Percentiles rank a stretch among this genome's conserved stretches.
Conservation (phyloP, 2,888 invertebrate genomes). For the Lordiphosa andalusiaca region DNA sequence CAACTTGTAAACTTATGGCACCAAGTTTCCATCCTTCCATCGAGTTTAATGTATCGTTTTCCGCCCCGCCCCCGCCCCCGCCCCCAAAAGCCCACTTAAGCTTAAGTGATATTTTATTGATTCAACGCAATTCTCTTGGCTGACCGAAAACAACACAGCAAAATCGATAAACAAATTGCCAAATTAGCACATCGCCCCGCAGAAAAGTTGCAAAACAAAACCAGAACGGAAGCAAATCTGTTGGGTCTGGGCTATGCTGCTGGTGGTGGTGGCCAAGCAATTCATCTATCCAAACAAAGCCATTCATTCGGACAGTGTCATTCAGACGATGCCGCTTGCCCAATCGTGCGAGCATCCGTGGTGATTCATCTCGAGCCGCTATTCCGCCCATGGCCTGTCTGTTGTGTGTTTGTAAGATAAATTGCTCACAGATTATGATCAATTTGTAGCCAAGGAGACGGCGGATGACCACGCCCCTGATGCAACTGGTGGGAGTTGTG, state of each 20-base stretch:
- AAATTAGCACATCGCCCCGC: conserved; percentile 66
- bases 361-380: conserved; percentile 62
- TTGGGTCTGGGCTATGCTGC: conserved; percentile 37
- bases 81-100: conserved; percentile 50
- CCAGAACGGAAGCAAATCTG: conserved; percentile 56
- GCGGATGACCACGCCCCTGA: conserved; percentile 50
- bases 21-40: conserved; percentile 1
- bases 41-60: not conserved
- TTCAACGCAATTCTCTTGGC: conserved; percentile 50
- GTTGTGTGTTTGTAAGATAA: conserved; percentile 51
- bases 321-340: conserved; percentile 44
- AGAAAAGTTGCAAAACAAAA: conserved; percentile 20
- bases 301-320: conserved; percentile 71
- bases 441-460: conserved; percentile 60
- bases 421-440: conserved; percentile 72
- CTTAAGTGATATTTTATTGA: conserved; percentile 76
- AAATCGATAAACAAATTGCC: conserved; percentile 77
- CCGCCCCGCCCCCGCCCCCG: not conserved
- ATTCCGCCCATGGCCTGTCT: not conserved
- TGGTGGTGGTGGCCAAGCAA: conserved; percentile 49
- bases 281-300: conserved; percentile 73
- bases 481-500: conserved; percentile 24
- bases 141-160: conserved; percentile 40
- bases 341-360: conserved; percentile 64
- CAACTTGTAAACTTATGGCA: not conserved